Evolutionary conservation across 2,113 vertebrate genomes (phyloP), one percentile per base, ranked within the genome.

Genomic region (Ceratotherium simum): DNA sequence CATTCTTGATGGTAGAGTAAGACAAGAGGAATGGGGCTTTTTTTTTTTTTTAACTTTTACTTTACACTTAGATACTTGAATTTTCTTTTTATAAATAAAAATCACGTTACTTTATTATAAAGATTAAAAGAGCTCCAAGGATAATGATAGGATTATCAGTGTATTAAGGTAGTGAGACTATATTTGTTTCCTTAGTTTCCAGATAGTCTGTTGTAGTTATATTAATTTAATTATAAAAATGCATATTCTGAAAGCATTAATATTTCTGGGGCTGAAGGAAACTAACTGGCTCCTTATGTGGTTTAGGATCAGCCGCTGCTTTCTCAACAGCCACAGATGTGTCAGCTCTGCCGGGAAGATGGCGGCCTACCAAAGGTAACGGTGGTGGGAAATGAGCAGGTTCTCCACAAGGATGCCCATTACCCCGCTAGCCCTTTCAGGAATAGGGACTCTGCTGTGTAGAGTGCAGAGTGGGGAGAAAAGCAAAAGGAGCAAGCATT

Each of bases 351-450:
- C 98, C 98, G 97, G 80, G 96, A 99, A 33, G 98, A 99, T 6
- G 98, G 98, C 95, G 99, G 98, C 56, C 98, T 92, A 69, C 98
- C 94, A 3, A 99, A 99, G 99, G 99, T 99, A 98, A 93, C 1
- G 11, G 27, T 6, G 36, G 8, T 8, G 60, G 36, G 70, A 60
- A 21, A 18, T 31, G 23, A 42, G 17, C n/a, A 48, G 62, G 29
- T 7, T 79, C 92, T 36, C 90, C 48, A 0, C 1, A 2, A 76
- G 48, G 33, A 7, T 7, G 6, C 18, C 48, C 48, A 21, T 4
- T 29, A 17, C 17, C 27, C 23, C 48, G 16, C 48, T 2, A 8
- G 14, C 39, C 48, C 58, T 42, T 60, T 73, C 23, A 21, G 51
- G 29, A 20, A 42, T 5, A 69, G 64, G n/a, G 33, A 8, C 42